Evolutionary conservation across 1,140 invertebrate species (phyloP).

Genomic region (Formica selysi): DNA sequence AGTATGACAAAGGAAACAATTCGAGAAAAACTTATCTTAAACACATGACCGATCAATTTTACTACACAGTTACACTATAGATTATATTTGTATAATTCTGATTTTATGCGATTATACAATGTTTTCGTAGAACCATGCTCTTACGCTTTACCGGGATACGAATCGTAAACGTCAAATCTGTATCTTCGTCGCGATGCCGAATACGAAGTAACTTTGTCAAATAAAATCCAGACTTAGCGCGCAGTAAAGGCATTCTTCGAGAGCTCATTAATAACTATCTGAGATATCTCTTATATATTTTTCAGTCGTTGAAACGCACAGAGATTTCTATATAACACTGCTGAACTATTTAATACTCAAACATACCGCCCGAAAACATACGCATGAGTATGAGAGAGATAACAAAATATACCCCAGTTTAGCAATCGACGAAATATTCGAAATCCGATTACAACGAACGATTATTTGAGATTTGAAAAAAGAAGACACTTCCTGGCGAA

Average conservation of each 20-base stretch:
- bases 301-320: constrained; percentile 72
- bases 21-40: constrained; percentile 50
- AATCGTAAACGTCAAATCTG: constrained; percentile 22
- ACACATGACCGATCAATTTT: constrained; percentile 47
- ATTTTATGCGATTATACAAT: constrained; percentile 61
- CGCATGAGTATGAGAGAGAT: constrained; percentile 33
- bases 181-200: constrained; percentile 9
- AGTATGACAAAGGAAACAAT: constrained; percentile 13
- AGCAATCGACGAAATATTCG: constrained; percentile 7
- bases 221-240: constrained; percentile 39
- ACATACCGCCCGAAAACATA: constrained; percentile 53
- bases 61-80: constrained; percentile 52
- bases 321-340: constrained; percentile 60
- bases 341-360: constrained; percentile 61
- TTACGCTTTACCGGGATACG: constrained; percentile 29
- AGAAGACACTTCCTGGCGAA: neutral
- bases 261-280: constrained; percentile 69
- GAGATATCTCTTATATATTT: constrained; percentile 73
- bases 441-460: neutral
- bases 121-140: constrained; percentile 42
- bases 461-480: neutral
- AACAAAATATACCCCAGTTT: constrained; percentile 47
- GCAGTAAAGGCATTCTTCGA: constrained; percentile 63
- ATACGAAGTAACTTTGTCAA: constrained; percentile 19
- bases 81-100: constrained; percentile 59